These are phyloP conservation scores for Ligdia adustata DNA, from an alignment of 2,888 invertebrate species.

Conservation along the genomic window DNA sequence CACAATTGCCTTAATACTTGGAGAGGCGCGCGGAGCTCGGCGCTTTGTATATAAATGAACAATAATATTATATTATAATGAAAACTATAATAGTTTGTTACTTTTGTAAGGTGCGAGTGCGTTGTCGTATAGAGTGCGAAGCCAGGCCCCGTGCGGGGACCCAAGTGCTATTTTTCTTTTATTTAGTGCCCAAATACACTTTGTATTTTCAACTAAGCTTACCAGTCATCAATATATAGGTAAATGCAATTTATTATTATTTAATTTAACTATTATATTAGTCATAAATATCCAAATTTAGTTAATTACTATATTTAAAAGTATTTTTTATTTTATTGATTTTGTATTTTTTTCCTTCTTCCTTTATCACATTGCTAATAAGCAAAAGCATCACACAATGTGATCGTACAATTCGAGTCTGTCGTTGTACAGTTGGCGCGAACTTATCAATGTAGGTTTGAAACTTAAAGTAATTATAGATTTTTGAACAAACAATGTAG, in stretches of 20 bases:
- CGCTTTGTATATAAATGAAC: constrained; percentile 77
- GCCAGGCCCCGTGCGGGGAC: constrained; percentile 54
- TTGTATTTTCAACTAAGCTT: constrained; percentile 80
- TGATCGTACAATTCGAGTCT: constrained; percentile 66
- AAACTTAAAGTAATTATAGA: constrained; percentile 54
- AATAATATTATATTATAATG: constrained; percentile 67
- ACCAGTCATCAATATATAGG: constrained; percentile 81
- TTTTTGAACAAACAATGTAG: constrained; percentile 52
- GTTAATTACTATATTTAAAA: constrained; percentile 75
- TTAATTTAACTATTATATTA: constrained; percentile 81
- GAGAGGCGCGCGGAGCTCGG: constrained; percentile 66
- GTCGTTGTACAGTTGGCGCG: constrained; percentile 50
- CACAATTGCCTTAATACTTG: constrained; percentile 66
- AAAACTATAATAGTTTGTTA: constrained; percentile 76
- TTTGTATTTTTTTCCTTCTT: constrained; percentile 63
- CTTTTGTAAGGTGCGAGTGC: constrained; percentile 76
- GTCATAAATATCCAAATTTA: constrained; percentile 84
- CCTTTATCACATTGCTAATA: constrained; percentile 67
- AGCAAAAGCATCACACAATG: constrained; percentile 76
- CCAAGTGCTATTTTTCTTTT: constrained; percentile 76
- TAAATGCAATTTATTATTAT: constrained; percentile 78
- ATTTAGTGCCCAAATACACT: constrained; percentile 74
- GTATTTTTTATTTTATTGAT: constrained; percentile 64
- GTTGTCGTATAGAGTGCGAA: constrained; percentile 64
- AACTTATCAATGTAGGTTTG: constrained; percentile 54